A percentile compares a stretch with the other conserved stretches of the same genome.
phyloP scores from a whole-genome alignment of 2,113 vertebrate species.

The Mustelus asterias region DNA sequence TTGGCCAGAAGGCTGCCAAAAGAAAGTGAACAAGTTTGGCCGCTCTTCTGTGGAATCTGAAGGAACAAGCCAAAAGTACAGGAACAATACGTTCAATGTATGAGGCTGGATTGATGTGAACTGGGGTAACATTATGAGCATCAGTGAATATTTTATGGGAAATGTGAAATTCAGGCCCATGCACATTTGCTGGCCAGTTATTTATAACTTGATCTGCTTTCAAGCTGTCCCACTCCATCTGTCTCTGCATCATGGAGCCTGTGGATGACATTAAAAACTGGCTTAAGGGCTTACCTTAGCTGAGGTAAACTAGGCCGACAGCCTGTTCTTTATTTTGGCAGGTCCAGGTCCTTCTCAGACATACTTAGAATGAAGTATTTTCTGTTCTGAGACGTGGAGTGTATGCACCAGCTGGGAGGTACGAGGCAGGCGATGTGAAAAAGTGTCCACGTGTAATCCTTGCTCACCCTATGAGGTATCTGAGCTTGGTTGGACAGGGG shows the following conservation, averaged over 20 bases:
- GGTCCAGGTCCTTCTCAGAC: not conserved
- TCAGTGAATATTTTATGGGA: not conserved
- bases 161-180: not conserved
- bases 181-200: not conserved
- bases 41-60: not conserved
- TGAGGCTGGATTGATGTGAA: not conserved
- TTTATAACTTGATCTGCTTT: conserved; percentile 11
- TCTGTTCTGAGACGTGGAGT: not conserved
- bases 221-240: not conserved
- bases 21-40: not conserved
- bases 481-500: not conserved
- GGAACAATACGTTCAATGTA: not conserved
- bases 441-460: not conserved
- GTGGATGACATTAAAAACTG: conserved; percentile 8
- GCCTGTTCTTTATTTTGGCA: not conserved
- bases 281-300: not conserved
- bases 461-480: not conserved
- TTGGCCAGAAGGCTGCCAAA: not conserved
- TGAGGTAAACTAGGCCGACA: not conserved
- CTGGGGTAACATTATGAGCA: not conserved
- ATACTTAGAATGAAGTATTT: not conserved
- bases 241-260: not conserved
- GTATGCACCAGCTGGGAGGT: not conserved
- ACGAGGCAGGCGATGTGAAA: not conserved
- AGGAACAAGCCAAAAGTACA: not conserved